Conservation (phyloP, 2,797 vertebrate species). For the Acropternis orthonyx region DNA sequence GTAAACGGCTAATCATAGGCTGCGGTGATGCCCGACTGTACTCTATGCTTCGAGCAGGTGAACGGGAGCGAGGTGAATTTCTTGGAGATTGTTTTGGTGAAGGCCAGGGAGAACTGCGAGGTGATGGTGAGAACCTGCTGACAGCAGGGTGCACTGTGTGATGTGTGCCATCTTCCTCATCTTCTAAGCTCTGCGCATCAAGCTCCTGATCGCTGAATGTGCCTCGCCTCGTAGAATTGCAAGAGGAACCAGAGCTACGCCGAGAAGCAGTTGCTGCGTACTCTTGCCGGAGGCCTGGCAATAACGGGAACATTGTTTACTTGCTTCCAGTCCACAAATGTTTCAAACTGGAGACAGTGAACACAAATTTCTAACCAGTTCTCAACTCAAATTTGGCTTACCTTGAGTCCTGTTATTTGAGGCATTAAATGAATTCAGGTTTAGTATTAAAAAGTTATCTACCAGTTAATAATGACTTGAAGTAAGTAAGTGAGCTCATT, state of each 20-base stretch:
- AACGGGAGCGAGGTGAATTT: constrained; percentile 95
- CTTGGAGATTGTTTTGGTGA: constrained; percentile 89
- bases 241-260: constrained; percentile 96
- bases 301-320: neutral
- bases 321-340: neutral
- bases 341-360: neutral
- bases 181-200: constrained; percentile 95
- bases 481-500: neutral
- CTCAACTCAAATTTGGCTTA: neutral
- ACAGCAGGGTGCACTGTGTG: constrained; percentile 87
- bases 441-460: neutral
- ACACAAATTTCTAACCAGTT: neutral
- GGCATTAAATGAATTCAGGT: neutral
- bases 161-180: constrained; percentile 89
- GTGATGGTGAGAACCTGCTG: constrained; percentile 92
- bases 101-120: constrained; percentile 91
- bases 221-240: constrained; percentile 91
- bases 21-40: constrained; percentile 91
- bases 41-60: constrained; percentile 91
- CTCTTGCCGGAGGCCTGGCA: constrained; percentile 92
- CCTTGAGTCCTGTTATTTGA: neutral
- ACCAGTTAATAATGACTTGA: neutral
- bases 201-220: constrained; percentile 97
- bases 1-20: constrained; percentile 92
- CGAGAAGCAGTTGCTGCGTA: constrained; percentile 94